A percentile compares a stretch with the other conserved stretches of the same genome.
Evolutionary conservation across 2,888 invertebrate genomes (phyloP).

Genomic region (Phragmatobia fuliginosa): DNA sequence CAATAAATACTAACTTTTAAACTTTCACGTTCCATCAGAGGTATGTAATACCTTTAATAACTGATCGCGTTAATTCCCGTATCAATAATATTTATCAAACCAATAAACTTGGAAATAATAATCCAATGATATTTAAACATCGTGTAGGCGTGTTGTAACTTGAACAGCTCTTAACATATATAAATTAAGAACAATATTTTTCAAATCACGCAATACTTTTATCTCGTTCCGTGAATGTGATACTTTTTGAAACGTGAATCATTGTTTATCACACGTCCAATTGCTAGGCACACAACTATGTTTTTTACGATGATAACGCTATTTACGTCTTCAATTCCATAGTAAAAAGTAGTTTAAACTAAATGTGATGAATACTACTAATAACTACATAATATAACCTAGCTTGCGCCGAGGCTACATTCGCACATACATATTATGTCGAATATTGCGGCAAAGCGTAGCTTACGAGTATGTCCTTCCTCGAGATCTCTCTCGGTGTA

Average conservation of each 20-base stretch:
- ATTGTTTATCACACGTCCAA: constrained; percentile 17
- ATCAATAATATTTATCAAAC: no score
- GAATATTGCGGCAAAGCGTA: no score
- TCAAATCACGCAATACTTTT: constrained; percentile 18
- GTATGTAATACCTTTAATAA: no score
- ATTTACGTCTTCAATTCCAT: background rate
- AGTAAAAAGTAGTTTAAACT: background rate
- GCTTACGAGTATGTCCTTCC: no score
- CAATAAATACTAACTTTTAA: no score
- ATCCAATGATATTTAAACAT: background rate
- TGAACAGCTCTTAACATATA: background rate
- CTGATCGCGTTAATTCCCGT: no score
- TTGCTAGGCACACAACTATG: constrained; percentile 2
- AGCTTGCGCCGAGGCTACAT: no score
- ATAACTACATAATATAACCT: no score
- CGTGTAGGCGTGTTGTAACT: background rate
- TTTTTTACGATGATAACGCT: background rate
- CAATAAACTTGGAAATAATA: background rate
- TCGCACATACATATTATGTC: no score
- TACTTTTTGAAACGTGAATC: constrained; percentile 21
- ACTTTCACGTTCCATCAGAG: no score
- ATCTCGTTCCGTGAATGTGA: constrained; percentile 20
- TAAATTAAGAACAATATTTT: constrained; percentile 11
- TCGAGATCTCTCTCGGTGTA: no score
- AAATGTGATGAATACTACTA: background rate